phyloP scores from a whole-genome alignment of 2,888 invertebrate genomes.

The Allacma fusca region DNA sequence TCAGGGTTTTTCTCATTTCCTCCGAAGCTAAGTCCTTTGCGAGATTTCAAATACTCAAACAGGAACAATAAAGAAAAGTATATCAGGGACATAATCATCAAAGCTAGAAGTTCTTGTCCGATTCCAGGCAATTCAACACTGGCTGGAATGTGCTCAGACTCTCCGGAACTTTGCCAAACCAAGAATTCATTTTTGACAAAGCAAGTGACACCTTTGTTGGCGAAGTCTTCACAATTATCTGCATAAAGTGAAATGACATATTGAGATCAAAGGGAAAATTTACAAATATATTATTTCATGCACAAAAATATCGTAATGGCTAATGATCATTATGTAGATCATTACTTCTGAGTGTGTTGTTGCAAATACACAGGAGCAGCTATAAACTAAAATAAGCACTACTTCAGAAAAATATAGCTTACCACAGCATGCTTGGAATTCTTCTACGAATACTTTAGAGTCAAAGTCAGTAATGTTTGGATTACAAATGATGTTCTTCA shows the following conservation, averaged over 20 bases:
- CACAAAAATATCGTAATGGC: too few relatives aligned
- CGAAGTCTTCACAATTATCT: slow-evolving; percentile 47
- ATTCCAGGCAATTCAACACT: slow-evolving; percentile 54
- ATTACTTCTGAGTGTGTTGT: not conserved
- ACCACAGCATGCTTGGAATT: slow-evolving; percentile 45
- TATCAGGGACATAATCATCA: slow-evolving; percentile 51
- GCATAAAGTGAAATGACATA: not conserved
- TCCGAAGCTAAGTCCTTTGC: not conserved
- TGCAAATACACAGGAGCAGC: slow-evolving; percentile 34
- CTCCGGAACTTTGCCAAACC: slow-evolving; percentile 55
- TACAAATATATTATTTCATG: too few relatives aligned
- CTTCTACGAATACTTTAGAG: slow-evolving; percentile 39
- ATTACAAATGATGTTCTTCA: slow-evolving; percentile 54
- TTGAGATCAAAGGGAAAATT: too few relatives aligned
- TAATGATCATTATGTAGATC: too few relatives aligned
- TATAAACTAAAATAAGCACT: too few relatives aligned
- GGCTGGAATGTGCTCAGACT: slow-evolving; percentile 50
- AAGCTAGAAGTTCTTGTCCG: slow-evolving; percentile 53
- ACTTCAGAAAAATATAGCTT: too few relatives aligned
- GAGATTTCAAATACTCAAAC: slow-evolving; percentile 45
- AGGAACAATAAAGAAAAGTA: slow-evolving; percentile 51
- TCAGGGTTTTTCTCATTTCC: slow-evolving; percentile 6
- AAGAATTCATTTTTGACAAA: slow-evolving; percentile 52
- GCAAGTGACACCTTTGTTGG: slow-evolving; percentile 41
- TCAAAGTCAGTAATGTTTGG: slow-evolving; percentile 53